These are phyloP conservation scores for Taxidea taxus DNA, from an alignment of 2,113 vertebrate species.

Conservation along the genomic window DNA sequence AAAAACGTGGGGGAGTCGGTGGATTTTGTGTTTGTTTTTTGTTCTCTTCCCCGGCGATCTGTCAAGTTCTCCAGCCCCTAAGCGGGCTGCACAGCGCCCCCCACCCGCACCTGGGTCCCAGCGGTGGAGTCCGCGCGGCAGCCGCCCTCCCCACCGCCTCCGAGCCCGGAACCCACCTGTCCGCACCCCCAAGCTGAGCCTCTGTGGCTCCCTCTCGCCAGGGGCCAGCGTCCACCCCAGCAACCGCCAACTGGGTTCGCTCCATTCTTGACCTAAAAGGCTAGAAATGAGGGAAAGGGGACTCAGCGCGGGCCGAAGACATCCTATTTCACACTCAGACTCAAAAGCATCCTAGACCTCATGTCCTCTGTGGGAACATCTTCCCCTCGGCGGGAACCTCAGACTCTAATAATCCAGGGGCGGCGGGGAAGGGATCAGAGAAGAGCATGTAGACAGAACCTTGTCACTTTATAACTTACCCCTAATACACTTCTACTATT, in stretches of 20 bases:
- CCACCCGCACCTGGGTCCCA: not conserved
- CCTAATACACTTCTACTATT: not conserved
- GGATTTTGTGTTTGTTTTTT: not conserved
- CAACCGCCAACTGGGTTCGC: not conserved
- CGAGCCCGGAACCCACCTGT: not conserved
- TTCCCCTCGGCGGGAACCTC: not conserved
- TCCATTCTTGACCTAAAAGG: not conserved
- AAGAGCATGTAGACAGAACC: not conserved
- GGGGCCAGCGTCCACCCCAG: not conserved
- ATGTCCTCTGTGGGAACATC: not conserved
- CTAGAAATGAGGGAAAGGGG: not conserved
- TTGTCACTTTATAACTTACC: not conserved
- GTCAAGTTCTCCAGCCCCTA: not conserved
- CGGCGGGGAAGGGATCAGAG: not conserved
- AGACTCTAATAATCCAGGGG: not conserved
- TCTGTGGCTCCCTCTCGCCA: not conserved
- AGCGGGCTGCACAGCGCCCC: not conserved
- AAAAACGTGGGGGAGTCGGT: not conserved
- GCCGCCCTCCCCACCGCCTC: not conserved
- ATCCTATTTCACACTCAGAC: not conserved
- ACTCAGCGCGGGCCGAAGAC: not conserved
- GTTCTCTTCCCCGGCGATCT: not conserved
- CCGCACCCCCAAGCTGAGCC: not conserved
- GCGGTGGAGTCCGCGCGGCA: rapidly evolving
- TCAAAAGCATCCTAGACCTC: not conserved